Base-by-base conservation (phyloP, 2,113 vertebrate genomes). In the Cyphomyrus plagiostoma region DNA sequence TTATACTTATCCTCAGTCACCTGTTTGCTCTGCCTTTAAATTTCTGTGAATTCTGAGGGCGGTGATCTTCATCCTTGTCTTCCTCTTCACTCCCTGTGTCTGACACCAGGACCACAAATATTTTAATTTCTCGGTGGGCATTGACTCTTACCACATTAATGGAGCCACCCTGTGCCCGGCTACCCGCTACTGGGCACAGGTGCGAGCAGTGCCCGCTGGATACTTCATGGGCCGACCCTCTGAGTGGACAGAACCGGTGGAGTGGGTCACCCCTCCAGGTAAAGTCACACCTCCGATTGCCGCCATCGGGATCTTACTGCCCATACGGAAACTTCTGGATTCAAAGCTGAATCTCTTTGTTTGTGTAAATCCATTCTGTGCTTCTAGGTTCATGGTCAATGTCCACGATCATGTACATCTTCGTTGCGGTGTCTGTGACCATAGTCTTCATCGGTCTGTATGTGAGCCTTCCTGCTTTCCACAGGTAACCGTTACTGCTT, bases 241-340 rank as follows among this genome's bases (percentile, higher is more conserved):
- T 3, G 89, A 95, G 9, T 96, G 95, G 95, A 93, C 94, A 0
- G 1, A 91, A 7, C 91, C 94, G 4, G 90, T 52, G 42, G 49
- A 85, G 0, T 96, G 95, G 94, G 95, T 58, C 2, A 93, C 93
- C 0, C 52, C 86, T 7, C 26, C 91, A 89, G 95, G 95, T 93
- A 92, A 90, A 19, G 53, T 30, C 26, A 62, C 30, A 52, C 45
- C 45, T 11, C 11, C 1, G 0, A 52, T 11, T 39, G 0, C 30
- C 74, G 42, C 35, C 35, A 19, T 42, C 1, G 15, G 74, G 30
- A 80, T 42, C 74, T 80, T 80, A 42, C 15, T 42, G 6, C 13
- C 35, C 30, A 39, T 42, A 35, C 5, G 19, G 74, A 77, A 77
- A 77, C 35, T 6, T 77, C 4, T n/a, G 30, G 11, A 19, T 80